Percentiles rank a stretch among this genome's conserved stretches.
phyloP scores from a whole-genome alignment of 2,888 invertebrate genomes.

The Phortica magna region DNA sequence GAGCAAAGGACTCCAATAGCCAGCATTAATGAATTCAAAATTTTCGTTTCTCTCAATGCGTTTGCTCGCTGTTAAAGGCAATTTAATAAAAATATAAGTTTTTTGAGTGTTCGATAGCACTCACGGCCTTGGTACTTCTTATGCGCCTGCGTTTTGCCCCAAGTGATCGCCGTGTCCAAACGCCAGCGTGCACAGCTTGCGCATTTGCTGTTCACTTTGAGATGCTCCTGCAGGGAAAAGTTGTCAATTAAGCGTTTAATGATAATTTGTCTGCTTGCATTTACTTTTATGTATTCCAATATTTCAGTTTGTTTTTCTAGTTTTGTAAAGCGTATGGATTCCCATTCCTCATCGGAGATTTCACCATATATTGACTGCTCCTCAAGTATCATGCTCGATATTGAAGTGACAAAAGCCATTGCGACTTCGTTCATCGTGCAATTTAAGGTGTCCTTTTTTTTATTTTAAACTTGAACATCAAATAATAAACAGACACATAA shows the following conservation, averaged over 20 bases:
- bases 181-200: conserved; percentile 81
- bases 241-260: neutral
- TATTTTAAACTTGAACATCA: conserved; percentile 79
- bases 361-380: conserved; percentile 86
- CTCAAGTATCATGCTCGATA: conserved; percentile 84
- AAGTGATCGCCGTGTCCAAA: conserved; percentile 80
- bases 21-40: conserved; percentile 80
- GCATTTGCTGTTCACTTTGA: conserved; percentile 76
- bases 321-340: conserved; percentile 86
- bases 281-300: conserved; percentile 84
- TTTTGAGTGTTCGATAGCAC: neutral
- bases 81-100: neutral
- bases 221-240: conserved; percentile 62
- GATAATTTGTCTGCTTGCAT: neutral
- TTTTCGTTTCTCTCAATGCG: conserved; percentile 60
- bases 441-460: conserved; percentile 77
- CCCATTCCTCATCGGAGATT: conserved; percentile 92
- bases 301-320: conserved; percentile 83
- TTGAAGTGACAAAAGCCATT: conserved; percentile 82
- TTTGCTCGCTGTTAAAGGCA: conserved; percentile 39
- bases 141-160: conserved; percentile 79
- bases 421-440: conserved; percentile 86
- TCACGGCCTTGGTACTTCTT: conserved; percentile 56
- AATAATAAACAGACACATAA: neutral
- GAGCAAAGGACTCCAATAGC: conserved; percentile 86